Base-by-base conservation (phyloP, 2,797 vertebrate genomes). In the Sciurus vulgaris region DNA sequence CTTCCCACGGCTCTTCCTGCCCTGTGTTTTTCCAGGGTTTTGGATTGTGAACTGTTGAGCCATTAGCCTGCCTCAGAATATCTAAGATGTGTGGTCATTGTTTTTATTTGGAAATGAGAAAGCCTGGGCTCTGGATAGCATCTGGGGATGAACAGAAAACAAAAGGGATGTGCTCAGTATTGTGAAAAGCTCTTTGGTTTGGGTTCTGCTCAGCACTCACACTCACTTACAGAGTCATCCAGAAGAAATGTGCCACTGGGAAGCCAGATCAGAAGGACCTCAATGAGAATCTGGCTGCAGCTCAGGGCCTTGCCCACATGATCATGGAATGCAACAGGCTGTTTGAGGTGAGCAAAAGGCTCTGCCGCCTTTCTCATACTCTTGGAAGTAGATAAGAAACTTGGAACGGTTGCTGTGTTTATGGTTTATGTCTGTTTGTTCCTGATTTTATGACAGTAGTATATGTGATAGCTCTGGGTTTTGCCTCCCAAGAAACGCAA, bases 191-290 rank as follows among this genome's bases (percentile, higher is more conserved):
- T 38, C 56, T 56, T 9, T 28, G 93, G 49, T 30, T 49, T 79
- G 70, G 26, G 81, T 56, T 97, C 98, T 88, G 96, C 93, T 98
- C 93, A 93, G 97, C 94, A 89, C 44, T 98, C 89, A 92, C n/a
- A 93, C 98, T 98, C 95, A 87, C 97, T 98, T 98, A 93, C 98
- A 99, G 99, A 98, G 99, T 99, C 97, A 99, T 99, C 98, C 99
- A 99, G 98, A 99, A 99, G 98, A 99, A 99, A 98, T 99, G 99
- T 28, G 99, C 99, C 98, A 99, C 99, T 0, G 99, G 99, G 95
- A 99, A 99, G 96, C 99, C 99, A 47, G 99, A 99, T 98, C 99
- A 99, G 98, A 99, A 99, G 98, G 99, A 99, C 98, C 99, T 99
- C 98, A 99, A 98, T 97, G 99, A 99, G 98, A 99, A 99, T 95